Conservation (phyloP, 2,113 vertebrate genomes). For the Lanius ludovicianus region DNA sequence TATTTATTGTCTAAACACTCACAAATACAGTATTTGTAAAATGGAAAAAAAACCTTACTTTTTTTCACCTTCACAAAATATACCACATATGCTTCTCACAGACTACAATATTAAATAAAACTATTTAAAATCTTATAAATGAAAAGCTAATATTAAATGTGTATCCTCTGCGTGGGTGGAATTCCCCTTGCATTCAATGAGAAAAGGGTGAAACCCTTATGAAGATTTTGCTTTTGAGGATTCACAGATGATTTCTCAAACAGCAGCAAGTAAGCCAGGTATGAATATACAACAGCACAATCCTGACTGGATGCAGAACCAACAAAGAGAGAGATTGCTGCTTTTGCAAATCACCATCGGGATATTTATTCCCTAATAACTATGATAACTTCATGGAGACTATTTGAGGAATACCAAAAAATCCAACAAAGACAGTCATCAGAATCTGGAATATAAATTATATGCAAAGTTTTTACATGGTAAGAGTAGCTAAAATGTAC, state of each 20-base stretch:
- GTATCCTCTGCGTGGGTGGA: background rate
- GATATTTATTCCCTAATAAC: background rate
- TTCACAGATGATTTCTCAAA: background rate
- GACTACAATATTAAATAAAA: background rate
- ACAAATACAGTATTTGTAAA: background rate
- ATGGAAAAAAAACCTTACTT: background rate
- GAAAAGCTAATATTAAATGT: background rate
- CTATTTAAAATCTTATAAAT: background rate
- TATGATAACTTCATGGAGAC: background rate
- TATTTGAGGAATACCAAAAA: background rate
- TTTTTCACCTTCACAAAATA: background rate
- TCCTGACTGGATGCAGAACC: background rate
- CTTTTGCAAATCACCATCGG: background rate
- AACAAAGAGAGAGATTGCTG: background rate
- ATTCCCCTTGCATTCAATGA: background rate
- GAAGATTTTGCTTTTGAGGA: background rate
- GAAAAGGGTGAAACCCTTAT: background rate
- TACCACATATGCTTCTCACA: background rate
- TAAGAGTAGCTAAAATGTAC: background rate
- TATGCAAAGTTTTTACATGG: background rate
- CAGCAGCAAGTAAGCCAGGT: background rate
- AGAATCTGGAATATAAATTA: background rate
- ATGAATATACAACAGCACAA: background rate
- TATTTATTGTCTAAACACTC: background rate
- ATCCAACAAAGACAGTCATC: background rate